Percentiles rank a stretch among this genome's conserved stretches.
These are phyloP conservation scores for Coelinius sp. DNA, from an alignment of 2,888 invertebrate species.

Conservation along the genomic window DNA sequence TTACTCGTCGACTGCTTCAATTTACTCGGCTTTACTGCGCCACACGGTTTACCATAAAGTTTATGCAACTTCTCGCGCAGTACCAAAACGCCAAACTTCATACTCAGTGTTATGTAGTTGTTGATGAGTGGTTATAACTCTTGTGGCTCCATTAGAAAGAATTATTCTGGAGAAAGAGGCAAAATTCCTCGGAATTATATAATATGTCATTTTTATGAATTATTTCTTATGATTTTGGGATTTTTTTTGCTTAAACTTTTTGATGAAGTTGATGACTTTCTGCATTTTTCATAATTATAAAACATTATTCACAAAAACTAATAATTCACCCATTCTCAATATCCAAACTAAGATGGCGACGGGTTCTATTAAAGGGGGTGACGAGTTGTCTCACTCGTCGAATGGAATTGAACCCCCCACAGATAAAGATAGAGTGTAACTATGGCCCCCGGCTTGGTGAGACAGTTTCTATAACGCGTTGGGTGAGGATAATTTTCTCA, in stretches of 20 bases:
- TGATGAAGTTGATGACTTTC: too few relatives aligned
- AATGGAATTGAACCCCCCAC: constrained; percentile 21
- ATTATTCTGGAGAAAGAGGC: not conserved
- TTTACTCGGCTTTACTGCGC: constrained; percentile 59
- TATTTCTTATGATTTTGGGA: not conserved
- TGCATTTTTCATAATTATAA: too few relatives aligned
- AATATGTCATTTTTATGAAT: not conserved
- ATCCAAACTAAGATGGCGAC: constrained; percentile 35
- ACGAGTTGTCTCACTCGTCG: constrained; percentile 12
- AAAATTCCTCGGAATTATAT: not conserved
- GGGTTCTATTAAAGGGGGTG: not conserved
- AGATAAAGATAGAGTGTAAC: constrained; percentile 27
- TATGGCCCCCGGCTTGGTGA: constrained; percentile 32
- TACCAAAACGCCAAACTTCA: constrained; percentile 43
- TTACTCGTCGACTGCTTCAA: constrained; percentile 53
- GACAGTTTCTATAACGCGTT: constrained; percentile 61
- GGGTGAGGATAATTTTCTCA: constrained; percentile 70
- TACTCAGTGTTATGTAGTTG: constrained; percentile 46
- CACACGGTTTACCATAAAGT: constrained; percentile 66
- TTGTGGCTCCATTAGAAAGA: constrained; percentile 15
- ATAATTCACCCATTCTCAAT: not conserved
- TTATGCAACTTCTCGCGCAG: constrained; percentile 57
- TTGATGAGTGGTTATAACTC: constrained; percentile 24
- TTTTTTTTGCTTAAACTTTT: too few relatives aligned
- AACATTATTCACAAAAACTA: too few relatives aligned